phyloP scores from a whole-genome alignment of 1,140 invertebrate genomes.

The Formica exsecta region DNA sequence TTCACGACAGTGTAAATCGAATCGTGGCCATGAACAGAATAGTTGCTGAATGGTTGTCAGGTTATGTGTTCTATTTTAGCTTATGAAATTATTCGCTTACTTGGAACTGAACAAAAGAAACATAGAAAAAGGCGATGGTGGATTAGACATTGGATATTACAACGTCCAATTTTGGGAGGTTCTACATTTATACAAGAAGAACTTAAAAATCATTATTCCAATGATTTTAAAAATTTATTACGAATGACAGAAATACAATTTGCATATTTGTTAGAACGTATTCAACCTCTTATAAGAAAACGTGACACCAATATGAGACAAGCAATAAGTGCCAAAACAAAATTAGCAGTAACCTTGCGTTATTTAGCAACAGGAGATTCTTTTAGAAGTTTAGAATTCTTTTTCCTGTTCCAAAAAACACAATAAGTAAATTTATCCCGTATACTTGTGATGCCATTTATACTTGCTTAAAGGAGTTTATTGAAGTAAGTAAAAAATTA shows the following conservation, averaged over 20 bases:
- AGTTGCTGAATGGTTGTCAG: neutral
- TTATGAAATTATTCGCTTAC: neutral
- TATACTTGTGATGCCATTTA: slow-evolving; percentile 1
- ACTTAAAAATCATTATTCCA: neutral
- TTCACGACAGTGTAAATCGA: slow-evolving; percentile 7
- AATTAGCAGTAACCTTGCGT: slow-evolving; percentile 1
- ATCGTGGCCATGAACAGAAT: neutral
- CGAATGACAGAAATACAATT: neutral
- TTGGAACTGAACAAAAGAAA: neutral
- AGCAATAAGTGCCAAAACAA: neutral
- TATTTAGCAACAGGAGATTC: neutral
- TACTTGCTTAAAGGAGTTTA: neutral
- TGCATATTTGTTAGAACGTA: neutral
- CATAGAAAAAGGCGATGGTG: neutral
- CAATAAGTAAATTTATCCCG: neutral
- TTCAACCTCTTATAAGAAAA: slow-evolving; percentile 4
- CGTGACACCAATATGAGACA: neutral
- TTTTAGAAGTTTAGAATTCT: neutral
- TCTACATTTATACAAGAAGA: neutral
- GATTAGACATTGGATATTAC: neutral
- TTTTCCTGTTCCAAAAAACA: slow-evolving; percentile 4
- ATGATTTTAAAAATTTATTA: neutral
- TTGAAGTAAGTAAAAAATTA: neutral
- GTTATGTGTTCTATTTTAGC: neutral
- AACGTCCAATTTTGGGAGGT: neutral